phyloP scores from a whole-genome alignment of 2,797 vertebrate genomes.

The Hirundo rustica region DNA sequence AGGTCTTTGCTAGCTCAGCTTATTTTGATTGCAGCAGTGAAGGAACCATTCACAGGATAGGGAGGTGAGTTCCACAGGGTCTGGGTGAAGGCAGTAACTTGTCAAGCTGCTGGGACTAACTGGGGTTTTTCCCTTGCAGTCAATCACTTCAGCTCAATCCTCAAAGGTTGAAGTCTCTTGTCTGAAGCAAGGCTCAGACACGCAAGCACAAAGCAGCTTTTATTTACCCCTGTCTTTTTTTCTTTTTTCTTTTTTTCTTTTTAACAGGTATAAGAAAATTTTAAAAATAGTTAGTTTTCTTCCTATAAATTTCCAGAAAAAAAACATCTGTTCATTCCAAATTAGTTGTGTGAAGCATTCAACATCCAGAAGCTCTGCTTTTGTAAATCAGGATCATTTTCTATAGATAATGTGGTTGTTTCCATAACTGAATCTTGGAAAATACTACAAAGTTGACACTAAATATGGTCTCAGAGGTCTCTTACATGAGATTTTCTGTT shows the following conservation, averaged over 20 bases:
- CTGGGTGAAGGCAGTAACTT: not conserved
- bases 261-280: not conserved
- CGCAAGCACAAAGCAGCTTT: rapidly evolving
- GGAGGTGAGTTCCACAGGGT: not conserved
- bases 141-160: not conserved
- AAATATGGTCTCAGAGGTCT: not conserved
- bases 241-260: no score
- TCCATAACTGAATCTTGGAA: not conserved
- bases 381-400: not conserved
- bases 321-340: not conserved
- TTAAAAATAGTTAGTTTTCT: no score
- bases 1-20: not conserved
- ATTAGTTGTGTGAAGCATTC: not conserved
- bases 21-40: not conserved
- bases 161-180: not conserved
- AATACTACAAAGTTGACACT: not conserved
- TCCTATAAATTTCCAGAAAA: not conserved
- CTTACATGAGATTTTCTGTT: not conserved
- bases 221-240: not conserved
- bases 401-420: not conserved
- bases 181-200: not conserved
- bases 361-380: not conserved
- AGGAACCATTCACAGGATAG: not conserved
- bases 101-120: not conserved
- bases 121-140: not conserved